These are phyloP conservation scores for Spea bombifrons DNA, from an alignment of 2,113 vertebrate genomes.

Conservation along the genomic window DNA sequence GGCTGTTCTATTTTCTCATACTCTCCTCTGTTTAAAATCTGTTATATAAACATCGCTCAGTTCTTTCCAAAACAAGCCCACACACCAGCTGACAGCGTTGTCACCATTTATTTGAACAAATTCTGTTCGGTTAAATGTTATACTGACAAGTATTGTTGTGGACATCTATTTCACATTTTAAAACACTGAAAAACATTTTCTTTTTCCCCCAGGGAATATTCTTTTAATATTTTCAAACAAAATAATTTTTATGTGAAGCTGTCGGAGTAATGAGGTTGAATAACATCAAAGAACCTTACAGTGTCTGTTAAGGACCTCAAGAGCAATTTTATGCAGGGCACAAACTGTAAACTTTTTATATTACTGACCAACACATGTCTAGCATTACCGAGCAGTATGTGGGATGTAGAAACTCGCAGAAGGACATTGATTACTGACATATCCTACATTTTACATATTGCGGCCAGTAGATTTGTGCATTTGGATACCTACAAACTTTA, in stretches of 20 bases:
- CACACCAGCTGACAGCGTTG: slow-evolving; percentile 17
- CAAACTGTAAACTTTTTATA: no score
- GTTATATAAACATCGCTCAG: slow-evolving; percentile 10
- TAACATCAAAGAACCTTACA: no score
- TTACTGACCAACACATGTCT: no score
- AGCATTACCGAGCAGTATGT: no score
- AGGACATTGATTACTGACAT: no score
- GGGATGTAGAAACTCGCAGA: no score
- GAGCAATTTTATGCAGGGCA: no score
- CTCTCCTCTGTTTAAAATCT: slow-evolving; percentile 7
- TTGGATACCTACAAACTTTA: no score
- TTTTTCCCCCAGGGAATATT: not conserved
- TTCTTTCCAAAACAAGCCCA: slow-evolving; percentile 23
- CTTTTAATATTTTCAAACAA: slow-evolving; percentile 14
- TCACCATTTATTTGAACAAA: slow-evolving; percentile 21
- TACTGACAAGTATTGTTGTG: slow-evolving; percentile 5
- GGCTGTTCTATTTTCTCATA: not conserved
- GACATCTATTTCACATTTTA: not conserved
- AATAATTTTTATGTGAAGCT: not conserved
- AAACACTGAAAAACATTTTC: not conserved
- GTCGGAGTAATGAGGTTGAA: not conserved
- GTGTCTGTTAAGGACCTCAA: no score
- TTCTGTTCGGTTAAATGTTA: slow-evolving; percentile 4
- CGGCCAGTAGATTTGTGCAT: no score
- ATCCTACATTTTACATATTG: no score